Base-by-base conservation (phyloP, 2,797 vertebrate genomes). In the Sebastiscus albofasciatus region DNA sequence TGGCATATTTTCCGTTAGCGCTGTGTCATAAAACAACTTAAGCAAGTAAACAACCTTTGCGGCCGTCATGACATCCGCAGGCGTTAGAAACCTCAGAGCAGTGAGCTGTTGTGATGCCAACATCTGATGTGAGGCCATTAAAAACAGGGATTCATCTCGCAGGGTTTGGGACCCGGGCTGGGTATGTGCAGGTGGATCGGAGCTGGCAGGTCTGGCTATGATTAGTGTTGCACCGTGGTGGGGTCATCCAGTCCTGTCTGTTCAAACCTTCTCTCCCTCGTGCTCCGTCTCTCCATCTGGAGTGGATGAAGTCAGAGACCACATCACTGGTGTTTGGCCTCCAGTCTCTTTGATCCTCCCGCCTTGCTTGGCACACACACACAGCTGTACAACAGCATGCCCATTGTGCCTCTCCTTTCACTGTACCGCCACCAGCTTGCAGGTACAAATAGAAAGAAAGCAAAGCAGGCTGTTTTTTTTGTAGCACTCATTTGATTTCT, bases 291-390 rank as follows among this genome's bases (percentile, higher is more conserved):
- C 79, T 90, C 86, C 97, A 99, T 99, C 97, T 99, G 97, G 97
- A 97, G 92, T 93, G 95, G 93, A 97, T 98, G 96, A 97, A 97
- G 95, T 96, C 95, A 90, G 87, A 94, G 95, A 97, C 97, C 97
- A 98, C 97, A 97, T 98, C 96, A 96, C 95, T 97, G 95, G 94
- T 91, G 89, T 96, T 96, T 96, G 95, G 96, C 93, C 93, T 94
- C 81, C 87, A 88, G 93, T 93, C 89, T 86, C 96, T 98, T 99
- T 99, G 97, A 99, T 98, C 96, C 96, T 91, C 93, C 95, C 90
- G 86, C 92, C 93, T 92, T 73, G 87, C 80, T 87, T 93, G 91
- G 93, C 93, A 94, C 80, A 91, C 86, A 76, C 72, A 75, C 73
- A 76, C 83, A 93, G 86, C 89, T 90, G 82, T 90, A 88, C 78